Conservation (phyloP, 1,140 invertebrate species). For the Euschistus heros region DNA sequence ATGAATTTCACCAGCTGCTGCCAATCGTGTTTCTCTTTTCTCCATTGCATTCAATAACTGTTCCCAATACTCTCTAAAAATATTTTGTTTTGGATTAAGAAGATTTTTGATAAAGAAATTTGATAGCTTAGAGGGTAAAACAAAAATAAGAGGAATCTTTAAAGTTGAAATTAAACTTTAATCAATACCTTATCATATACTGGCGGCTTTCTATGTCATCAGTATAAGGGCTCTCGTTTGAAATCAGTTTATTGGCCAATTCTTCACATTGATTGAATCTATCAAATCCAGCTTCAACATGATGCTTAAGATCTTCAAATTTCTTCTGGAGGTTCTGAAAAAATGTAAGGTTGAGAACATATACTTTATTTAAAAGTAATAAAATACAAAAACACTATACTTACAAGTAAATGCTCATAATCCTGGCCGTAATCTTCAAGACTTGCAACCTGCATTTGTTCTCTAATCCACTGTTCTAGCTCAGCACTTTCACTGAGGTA, state of each 20-base stretch:
- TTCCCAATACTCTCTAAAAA: constrained; percentile 62
- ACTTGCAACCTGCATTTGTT: constrained; percentile 79
- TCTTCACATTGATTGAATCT: constrained; percentile 87
- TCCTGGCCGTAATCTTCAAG: constrained; percentile 96
- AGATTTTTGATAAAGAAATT: not conserved
- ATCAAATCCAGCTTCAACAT: constrained; percentile 82
- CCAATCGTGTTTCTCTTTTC: constrained; percentile 70
- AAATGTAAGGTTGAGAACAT: constrained; percentile 16
- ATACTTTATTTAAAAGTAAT: not conserved
- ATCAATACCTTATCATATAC: constrained; percentile 66
- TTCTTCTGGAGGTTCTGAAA: constrained; percentile 72
- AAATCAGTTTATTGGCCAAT: constrained; percentile 78
- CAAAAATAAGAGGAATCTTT: not conserved
- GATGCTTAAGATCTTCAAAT: constrained; percentile 91
- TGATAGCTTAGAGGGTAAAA: not conserved
- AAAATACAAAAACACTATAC: constrained; percentile 24
- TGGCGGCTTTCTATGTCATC: constrained; percentile 78
- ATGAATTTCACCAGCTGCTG: constrained; percentile 91
- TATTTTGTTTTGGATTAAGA: not conserved
- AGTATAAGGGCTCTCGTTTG: constrained; percentile 78
- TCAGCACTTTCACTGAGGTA: constrained; percentile 86
- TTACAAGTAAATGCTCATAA: constrained; percentile 85
- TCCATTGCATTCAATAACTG: constrained; percentile 75
- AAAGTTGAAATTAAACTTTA: too few species aligned
- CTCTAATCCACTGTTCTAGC: constrained; percentile 87